Conservation (phyloP, 2,113 vertebrate genomes). For the Oxygymnocypris stewartii region DNA sequence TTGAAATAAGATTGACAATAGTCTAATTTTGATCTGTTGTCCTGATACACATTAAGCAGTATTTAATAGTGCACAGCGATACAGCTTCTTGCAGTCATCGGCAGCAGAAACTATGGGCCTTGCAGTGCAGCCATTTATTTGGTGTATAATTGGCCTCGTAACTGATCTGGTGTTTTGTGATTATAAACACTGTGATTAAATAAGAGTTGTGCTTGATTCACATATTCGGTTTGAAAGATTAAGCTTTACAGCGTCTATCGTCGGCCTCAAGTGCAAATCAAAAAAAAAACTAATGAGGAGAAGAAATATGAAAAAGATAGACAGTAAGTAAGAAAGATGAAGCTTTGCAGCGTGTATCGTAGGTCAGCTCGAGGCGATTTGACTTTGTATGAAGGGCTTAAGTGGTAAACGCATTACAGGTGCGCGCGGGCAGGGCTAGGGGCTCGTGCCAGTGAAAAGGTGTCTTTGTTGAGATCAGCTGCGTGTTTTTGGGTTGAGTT, state of each 20-base stretch:
- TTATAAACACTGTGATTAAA: constrained; percentile 12
- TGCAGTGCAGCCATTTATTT: not conserved
- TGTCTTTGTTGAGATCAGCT: constrained; percentile 51
- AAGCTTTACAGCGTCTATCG: too few species aligned
- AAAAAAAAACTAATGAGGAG: too few species aligned
- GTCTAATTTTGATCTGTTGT: not conserved
- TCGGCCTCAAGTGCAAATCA: not conserved
- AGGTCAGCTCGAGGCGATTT: constrained; percentile 28
- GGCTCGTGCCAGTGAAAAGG: constrained; percentile 46
- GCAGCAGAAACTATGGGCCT: not conserved
- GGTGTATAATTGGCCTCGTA: not conserved
- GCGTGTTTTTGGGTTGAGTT: constrained; percentile 46
- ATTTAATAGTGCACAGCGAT: too few species aligned
- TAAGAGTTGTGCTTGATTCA: not conserved
- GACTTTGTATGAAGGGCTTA: constrained; percentile 10
- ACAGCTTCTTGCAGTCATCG: not conserved
- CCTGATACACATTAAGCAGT: not conserved
- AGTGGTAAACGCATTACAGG: constrained; percentile 50
- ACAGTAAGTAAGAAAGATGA: not conserved
- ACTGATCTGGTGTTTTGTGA: not conserved
- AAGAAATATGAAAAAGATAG: not conserved
- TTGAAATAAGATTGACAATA: not conserved
- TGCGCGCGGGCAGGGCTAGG: constrained; percentile 29
- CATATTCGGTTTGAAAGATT: not conserved
- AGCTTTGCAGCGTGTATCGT: not conserved